Conservation (phyloP, 2,888 invertebrate genomes). For the Megaustenia siamemsis region DNA sequence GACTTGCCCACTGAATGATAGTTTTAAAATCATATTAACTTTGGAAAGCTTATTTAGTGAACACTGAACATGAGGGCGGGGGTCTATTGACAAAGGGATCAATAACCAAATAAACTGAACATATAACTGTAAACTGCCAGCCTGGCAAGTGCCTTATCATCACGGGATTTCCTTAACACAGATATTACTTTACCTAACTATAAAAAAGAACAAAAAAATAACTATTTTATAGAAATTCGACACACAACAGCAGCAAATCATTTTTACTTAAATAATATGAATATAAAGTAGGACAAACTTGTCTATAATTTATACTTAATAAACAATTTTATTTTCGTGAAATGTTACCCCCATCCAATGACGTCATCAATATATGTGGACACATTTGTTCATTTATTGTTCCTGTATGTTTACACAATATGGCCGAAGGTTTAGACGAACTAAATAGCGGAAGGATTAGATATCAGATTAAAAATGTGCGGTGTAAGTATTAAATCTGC, state of each 20-base stretch:
- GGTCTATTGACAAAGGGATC: too few species aligned
- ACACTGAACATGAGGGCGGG: too few species aligned
- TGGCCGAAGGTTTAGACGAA: slow-evolving; percentile 49
- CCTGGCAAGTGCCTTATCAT: background rate
- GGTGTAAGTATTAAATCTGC: slow-evolving; percentile 11
- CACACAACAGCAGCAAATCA: too few species aligned
- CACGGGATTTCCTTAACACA: background rate
- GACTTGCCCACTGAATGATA: too few species aligned
- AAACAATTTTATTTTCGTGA: too few species aligned
- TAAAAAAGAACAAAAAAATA: background rate
- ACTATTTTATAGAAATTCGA: too few species aligned
- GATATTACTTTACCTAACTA: background rate
- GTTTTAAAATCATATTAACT: too few species aligned
- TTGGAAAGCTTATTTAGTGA: too few species aligned
- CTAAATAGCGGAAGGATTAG: slow-evolving; percentile 36
- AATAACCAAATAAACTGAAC: too few species aligned
- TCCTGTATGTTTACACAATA: slow-evolving; percentile 50
- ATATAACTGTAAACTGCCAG: background rate
- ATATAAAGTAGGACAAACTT: background rate
- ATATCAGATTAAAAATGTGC: slow-evolving; percentile 1
- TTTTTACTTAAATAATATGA: background rate
- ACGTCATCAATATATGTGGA: slow-evolving; percentile 52
- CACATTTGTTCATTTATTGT: slow-evolving; percentile 19
- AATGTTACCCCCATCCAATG: too few species aligned
- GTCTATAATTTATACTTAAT: too few species aligned